phyloP scores from a whole-genome alignment of 2,888 invertebrate genomes.

The Agriopis leucophaearia region DNA sequence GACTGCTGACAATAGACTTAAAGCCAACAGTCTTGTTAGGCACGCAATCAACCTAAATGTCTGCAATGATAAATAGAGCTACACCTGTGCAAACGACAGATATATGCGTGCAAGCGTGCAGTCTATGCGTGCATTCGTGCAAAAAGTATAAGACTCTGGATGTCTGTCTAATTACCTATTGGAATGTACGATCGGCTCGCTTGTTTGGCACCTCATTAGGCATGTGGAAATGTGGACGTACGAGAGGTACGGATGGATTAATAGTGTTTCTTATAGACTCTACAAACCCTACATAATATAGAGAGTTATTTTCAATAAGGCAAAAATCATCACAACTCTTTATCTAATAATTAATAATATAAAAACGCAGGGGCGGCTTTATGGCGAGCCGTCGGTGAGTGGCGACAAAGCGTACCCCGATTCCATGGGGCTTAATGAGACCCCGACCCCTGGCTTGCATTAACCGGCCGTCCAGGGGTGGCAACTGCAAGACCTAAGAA shows the following conservation, averaged over 20 bases:
- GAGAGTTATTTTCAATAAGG: too few relatives aligned
- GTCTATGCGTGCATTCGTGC: neutral
- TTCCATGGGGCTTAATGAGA: too few relatives aligned
- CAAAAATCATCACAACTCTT: too few relatives aligned
- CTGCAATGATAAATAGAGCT: conserved; percentile 4
- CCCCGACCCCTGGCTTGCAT: too few relatives aligned
- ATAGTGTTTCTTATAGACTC: conserved; percentile 36
- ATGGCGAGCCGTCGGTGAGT: too few relatives aligned
- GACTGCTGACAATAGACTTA: too few relatives aligned
- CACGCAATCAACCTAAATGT: conserved; percentile 4
- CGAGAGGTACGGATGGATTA: conserved; percentile 39
- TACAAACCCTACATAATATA: too few relatives aligned
- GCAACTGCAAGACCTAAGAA: too few relatives aligned
- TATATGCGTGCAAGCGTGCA: conserved; percentile 9
- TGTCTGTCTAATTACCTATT: conserved; percentile 40
- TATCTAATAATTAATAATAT: too few relatives aligned
- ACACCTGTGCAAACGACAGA: conserved; percentile 13
- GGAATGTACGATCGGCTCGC: conserved; percentile 14
- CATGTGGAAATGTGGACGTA: conserved; percentile 38
- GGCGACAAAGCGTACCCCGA: too few relatives aligned
- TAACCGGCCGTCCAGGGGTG: too few relatives aligned
- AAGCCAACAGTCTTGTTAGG: neutral
- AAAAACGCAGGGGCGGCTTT: too few relatives aligned
- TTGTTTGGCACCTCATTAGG: conserved; percentile 50
- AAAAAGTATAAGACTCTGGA: conserved; percentile 34